Evolutionary conservation across 1,140 invertebrate genomes (phyloP), one percentile per base, ranked within the genome.

Genomic region (Drosophila pallidifrons): DNA sequence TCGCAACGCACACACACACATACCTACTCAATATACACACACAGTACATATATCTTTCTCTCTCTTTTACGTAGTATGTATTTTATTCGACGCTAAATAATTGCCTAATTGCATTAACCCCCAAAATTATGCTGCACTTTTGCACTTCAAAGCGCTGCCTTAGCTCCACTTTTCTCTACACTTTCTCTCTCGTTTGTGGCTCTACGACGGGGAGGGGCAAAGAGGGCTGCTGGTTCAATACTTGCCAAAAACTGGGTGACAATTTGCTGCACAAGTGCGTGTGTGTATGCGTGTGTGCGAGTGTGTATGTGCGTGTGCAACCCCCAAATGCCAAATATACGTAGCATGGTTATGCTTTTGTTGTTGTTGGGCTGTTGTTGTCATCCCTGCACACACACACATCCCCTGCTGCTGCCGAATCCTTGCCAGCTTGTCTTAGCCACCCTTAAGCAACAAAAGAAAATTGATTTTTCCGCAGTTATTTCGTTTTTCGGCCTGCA

Each of bases 381-480:
- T 30, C 46, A 66, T 63, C 66, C 63, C 80, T 16, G 5, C 25
- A 6, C 41, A n/a, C 15, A 3, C 6, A 10, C 16, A 3, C 30
- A 11, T 15, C 54, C 8, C n/a, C 15, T 20, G 13, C 54, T 41
- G n/a, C 30, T 54, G 8, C 51, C 20, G 3, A 8, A 4, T 61
- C 47, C 57, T 47, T 64, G 13, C 64, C 20, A 25, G 20, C 20
- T 25, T 35, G 7, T 8, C 8, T 13, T 49, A 51, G 43, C 67
- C 72, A 75, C 72, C 76, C 77, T 67, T 75, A 74, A 77, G 80
- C 76, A 79, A 25, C 76, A 68, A 83, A 88, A 90, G 86, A 88
- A 88, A 88, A 88, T 88, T 88, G 83, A 89, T 88, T 88, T 88
- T 88, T 88, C 77, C 80, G 81, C 85, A 79, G 76, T 87, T 86